Base-by-base conservation (phyloP, 2,797 vertebrate genomes). In the Acipenser transmontanus region DNA sequence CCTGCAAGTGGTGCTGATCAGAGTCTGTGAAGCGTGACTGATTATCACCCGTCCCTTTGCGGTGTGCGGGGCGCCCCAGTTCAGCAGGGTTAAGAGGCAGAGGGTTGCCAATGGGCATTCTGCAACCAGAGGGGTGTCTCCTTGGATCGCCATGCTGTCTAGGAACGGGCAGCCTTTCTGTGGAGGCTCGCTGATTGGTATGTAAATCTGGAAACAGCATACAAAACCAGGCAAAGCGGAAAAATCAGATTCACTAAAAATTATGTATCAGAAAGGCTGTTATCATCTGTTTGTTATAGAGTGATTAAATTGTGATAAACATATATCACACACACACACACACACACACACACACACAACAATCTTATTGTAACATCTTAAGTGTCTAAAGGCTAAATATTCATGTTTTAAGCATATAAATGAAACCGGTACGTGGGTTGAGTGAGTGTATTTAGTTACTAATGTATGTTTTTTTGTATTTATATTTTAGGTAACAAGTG, bases 101-200 rank as follows among this genome's bases (percentile, higher is more conserved):
- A 78, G 62, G 54, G 83, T 85, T 69, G 59, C 74, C 11, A 70
- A 12, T 0, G 82, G 83, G 56, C 76, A 1, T 14, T 71, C 64
- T 0, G 74, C 69, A 3, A 69, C 78, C 49, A 80, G 64, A 62
- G 84, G 86, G 1, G 77, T 71, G 17, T 75, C 69, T 1, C 85
- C 84, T 0, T 88, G 84, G 86, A 82, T 82, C 7, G 80, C 83
- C 68, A 85, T 87, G 85, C 67, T 86, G 52, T 59, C 74, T 0
- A 65, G 0, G 2, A 75, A 49, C 6, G 72, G 69, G 0, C 70
- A 59, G 4, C 77, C 77, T 13, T 85, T 84, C 76, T 71, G 57
- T 2, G 82, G 80, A 48, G 66, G 78, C 0, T 78, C 74, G 1
- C 77, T 83, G 49, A 47, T 86, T 68, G 83, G 85, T 85, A 82